Conservation (phyloP, 2,113 vertebrate genomes). For the Eulacestoma nigropectus region DNA sequence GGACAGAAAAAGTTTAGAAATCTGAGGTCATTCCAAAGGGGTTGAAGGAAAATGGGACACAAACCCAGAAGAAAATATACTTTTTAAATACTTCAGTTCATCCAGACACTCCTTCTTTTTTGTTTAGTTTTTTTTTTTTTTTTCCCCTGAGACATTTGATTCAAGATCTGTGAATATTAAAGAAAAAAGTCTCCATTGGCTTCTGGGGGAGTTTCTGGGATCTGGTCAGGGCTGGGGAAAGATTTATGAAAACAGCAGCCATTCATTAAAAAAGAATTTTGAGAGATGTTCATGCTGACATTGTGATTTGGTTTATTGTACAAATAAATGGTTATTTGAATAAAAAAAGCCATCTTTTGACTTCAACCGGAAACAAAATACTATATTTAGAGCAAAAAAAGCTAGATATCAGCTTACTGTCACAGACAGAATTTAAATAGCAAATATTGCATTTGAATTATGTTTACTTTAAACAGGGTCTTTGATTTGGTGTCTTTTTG, state of each 20-base stretch:
- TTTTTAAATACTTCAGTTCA: background rate
- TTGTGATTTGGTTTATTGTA: background rate
- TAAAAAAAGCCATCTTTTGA: background rate
- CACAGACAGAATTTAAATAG: background rate
- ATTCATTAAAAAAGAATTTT: background rate
- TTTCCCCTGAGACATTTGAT: background rate
- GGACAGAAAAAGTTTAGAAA: background rate
- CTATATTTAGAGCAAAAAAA: background rate
- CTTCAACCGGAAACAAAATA: background rate
- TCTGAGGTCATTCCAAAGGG: background rate
- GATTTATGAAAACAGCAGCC: background rate
- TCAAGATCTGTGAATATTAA: background rate
- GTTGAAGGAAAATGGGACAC: background rate
- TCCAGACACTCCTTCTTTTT: rapidly evolving
- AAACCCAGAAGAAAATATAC: background rate
- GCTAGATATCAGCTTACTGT: background rate
- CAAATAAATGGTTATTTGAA: background rate
- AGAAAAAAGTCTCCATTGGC: background rate
- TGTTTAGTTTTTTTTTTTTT: no score
- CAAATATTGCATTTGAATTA: conserved; percentile 14
- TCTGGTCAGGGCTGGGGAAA: background rate
- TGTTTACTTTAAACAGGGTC: background rate
- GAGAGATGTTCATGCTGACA: background rate
- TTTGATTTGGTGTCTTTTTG: background rate
- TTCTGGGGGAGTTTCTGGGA: background rate